Evolutionary conservation across 2,797 vertebrate species (phyloP), one percentile per base, ranked within the genome.

Genomic region (Perodicticus potto): DNA sequence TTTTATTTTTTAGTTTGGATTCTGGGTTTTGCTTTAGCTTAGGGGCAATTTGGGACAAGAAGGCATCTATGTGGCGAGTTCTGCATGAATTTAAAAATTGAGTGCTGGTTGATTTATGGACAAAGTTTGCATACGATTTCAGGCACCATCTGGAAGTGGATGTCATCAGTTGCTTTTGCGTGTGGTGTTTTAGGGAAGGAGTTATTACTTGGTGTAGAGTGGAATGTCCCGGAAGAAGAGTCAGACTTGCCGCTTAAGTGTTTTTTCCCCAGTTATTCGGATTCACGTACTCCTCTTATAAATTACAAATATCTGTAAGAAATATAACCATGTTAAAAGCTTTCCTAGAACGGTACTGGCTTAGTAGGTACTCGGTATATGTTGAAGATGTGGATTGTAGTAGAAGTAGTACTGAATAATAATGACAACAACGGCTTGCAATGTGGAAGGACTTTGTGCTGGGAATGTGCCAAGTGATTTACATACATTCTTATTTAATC

Each of bases 21-120:
- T 89, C 23, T 95, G 67, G 53, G 67, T 70, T 93, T 96, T 77
- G 16, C n/a, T 70, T 88, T 88, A 76, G 55, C 72, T 34, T 17
- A 4, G 72, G 43, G 32, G 17, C 40, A 23, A 7, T 69, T 40
- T 80, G 34, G 43, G 34, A 84, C 45, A 93, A 85, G 32, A n/a
- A 40, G 10, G 34, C 82, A 32, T 92, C 57, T 10, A 13, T 70
- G 32, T 82, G 72, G 37, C 72, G 45, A 65, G 45, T n/a, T 89
- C 76, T 40, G 37, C 73, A 49, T 85, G 61, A 70, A 70, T 61
- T 43, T 88, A 45, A 55, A 93, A 87, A 27, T 59, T 37, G 57
- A 59, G 9, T 59, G 45, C 67, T 93, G 19, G 20, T 63, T 86
- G 67, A 29, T 73, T 81, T 77, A 43, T 73, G 34, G 16, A 34